These are phyloP conservation scores for Pachycephala philippinensis DNA, from an alignment of 2,113 vertebrate species.

Conservation along the genomic window DNA sequence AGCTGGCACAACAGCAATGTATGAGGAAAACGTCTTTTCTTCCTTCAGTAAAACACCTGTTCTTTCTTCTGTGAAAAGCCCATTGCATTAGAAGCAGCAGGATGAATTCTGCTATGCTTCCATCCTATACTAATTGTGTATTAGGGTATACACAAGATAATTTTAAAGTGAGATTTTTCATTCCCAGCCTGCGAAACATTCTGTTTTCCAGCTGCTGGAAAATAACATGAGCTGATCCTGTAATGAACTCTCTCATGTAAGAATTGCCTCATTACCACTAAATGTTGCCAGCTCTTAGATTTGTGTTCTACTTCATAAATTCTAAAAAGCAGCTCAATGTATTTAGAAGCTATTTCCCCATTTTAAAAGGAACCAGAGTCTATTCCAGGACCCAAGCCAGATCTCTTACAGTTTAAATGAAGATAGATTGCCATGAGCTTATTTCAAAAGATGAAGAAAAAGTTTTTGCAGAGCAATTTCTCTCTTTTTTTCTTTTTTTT, in stretches of 20 bases:
- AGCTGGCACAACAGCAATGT: background rate
- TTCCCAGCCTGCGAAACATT: background rate
- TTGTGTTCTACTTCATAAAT: constrained; percentile 31
- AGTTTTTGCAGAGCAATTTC: background rate
- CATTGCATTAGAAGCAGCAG: background rate
- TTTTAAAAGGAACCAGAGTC: constrained; percentile 7
- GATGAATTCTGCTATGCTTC: background rate
- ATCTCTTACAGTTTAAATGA: constrained; percentile 15
- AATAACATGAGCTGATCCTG: background rate
- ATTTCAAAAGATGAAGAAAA: constrained; percentile 18
- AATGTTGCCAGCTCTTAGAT: constrained; percentile 20
- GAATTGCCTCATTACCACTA: constrained; percentile 2
- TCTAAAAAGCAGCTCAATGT: background rate
- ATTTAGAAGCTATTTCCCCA: constrained; percentile 24
- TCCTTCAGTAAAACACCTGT: background rate
- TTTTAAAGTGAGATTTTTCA: background rate
- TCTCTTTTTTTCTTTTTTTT: too few relatives aligned
- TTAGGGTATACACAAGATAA: background rate
- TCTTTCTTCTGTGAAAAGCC: background rate
- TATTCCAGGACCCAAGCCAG: background rate
- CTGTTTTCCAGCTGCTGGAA: constrained; percentile 31
- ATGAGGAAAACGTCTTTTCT: background rate
- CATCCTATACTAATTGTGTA: background rate
- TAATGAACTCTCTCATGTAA: constrained; percentile 26
- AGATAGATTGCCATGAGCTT: constrained; percentile 4